Evolutionary conservation across 2,797 vertebrate genomes (phyloP).

Genomic region (Falco biarmicus): DNA sequence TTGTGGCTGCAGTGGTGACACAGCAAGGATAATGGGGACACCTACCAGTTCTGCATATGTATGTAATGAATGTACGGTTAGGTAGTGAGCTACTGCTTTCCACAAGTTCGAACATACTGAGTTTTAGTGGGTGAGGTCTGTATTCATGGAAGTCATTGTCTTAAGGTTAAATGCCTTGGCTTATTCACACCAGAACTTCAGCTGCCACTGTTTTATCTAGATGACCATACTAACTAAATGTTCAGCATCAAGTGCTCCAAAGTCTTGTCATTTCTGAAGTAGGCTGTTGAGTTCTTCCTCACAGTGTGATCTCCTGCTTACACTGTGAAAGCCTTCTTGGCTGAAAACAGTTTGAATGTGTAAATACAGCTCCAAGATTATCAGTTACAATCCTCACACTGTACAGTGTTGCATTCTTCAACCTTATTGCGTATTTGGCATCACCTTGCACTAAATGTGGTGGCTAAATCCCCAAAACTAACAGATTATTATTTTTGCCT

Average conservation of each 20-base stretch:
- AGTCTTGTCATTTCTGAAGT: not conserved
- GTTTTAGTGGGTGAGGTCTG: not conserved
- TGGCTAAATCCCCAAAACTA: not conserved
- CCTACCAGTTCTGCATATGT: not conserved
- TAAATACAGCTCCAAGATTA: not conserved
- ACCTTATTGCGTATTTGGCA: not conserved
- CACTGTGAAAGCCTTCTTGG: not conserved
- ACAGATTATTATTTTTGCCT: not conserved
- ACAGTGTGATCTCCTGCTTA: not conserved
- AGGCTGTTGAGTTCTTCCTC: not conserved
- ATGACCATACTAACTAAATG: not conserved
- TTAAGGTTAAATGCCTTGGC: not conserved
- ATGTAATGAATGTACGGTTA: not conserved
- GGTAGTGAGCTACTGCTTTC: not conserved
- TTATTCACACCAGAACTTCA: not conserved
- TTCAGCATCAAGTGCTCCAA: not conserved
- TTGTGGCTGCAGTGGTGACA: not conserved
- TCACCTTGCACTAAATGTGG: not conserved
- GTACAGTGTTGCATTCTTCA: not conserved
- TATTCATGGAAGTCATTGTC: not conserved
- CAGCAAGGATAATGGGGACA: not conserved
- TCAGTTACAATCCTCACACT: not conserved
- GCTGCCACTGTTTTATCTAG: not conserved
- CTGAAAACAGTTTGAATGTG: not conserved
- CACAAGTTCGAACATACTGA: not conserved